Percentiles rank a stretch among this genome's conserved stretches.
These are phyloP conservation scores for Myocastor coypus DNA, from an alignment of 2,113 vertebrate genomes.

Conservation along the genomic window DNA sequence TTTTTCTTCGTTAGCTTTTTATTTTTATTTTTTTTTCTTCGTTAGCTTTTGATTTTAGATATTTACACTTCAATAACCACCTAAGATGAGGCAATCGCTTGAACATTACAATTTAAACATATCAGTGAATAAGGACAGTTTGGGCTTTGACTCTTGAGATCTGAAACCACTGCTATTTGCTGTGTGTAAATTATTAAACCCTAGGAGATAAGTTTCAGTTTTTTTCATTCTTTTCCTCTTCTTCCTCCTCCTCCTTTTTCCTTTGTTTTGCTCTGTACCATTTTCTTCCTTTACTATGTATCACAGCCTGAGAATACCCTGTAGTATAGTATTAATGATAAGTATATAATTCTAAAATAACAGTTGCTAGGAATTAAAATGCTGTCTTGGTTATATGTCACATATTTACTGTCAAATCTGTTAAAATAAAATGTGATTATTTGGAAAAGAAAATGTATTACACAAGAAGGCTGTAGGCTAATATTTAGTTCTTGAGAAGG, in stretches of 20 bases:
- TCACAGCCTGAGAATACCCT: background rate
- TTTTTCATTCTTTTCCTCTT: background rate
- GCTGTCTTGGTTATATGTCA: constrained; percentile 8
- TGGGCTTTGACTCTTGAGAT: constrained; percentile 11
- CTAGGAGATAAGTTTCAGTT: constrained; percentile 42
- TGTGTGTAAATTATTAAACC: constrained; percentile 38
- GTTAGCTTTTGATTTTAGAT: constrained; percentile 23
- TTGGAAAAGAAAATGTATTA: constrained; percentile 36
- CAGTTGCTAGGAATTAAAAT: constrained; percentile 10
- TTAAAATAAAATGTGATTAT: background rate
- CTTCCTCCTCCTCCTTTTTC: no score
- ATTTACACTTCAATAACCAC: constrained; percentile 2
- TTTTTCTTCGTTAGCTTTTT: no score
- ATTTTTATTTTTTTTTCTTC: no score
- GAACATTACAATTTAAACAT: background rate
- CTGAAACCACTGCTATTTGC: background rate
- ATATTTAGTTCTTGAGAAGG: constrained; percentile 11
- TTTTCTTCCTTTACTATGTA: constrained; percentile 10
- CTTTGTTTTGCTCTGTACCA: background rate
- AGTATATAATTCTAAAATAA: background rate
- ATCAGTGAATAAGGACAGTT: background rate
- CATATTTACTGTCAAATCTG: background rate
- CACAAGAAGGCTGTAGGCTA: background rate
- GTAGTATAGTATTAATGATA: background rate
- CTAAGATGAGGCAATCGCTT: background rate